Evolutionary conservation across 2,888 invertebrate species (phyloP).

Genomic region (Stenurella melanura): DNA sequence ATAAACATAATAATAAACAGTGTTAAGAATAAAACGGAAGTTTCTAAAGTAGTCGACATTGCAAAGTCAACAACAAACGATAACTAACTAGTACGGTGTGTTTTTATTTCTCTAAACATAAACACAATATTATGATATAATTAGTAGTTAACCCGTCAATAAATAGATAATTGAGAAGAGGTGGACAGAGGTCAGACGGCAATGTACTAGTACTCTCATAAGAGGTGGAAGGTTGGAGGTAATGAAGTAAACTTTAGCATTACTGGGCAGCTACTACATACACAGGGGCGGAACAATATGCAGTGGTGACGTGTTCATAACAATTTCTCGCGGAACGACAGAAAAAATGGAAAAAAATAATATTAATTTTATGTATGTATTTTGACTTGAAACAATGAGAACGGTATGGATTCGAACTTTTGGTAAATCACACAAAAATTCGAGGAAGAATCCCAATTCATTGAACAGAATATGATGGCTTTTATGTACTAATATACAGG

Average conservation of each 20-base stretch:
- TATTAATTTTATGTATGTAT: too few relatives aligned
- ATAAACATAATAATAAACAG: conserved; percentile 56
- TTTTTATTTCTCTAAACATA: conserved; percentile 11
- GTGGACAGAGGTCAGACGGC: conserved; percentile 24
- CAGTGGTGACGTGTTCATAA: neutral
- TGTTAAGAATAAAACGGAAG: conserved; percentile 53
- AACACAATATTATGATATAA: conserved; percentile 6
- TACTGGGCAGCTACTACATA: neutral
- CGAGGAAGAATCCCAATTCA: too few relatives aligned
- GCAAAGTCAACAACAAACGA: conserved; percentile 16
- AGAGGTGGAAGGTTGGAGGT: neutral
- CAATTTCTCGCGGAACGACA: too few relatives aligned
- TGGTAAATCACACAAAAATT: too few relatives aligned
- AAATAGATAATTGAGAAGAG: conserved; percentile 14
- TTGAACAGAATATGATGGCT: too few relatives aligned
- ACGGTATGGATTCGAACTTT: too few relatives aligned
- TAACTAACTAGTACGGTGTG: conserved; percentile 18
- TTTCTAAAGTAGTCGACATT: conserved; percentile 54
- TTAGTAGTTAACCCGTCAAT: conserved; percentile 27
- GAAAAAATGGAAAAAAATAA: too few relatives aligned
- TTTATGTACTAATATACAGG: too few relatives aligned
- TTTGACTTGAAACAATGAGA: too few relatives aligned
- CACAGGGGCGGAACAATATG: neutral
- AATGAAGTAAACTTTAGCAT: neutral
- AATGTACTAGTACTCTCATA: conserved; percentile 6